Base-by-base conservation (phyloP, 2,888 invertebrate genomes). In the Drosophila suboccidentalis region DNA sequence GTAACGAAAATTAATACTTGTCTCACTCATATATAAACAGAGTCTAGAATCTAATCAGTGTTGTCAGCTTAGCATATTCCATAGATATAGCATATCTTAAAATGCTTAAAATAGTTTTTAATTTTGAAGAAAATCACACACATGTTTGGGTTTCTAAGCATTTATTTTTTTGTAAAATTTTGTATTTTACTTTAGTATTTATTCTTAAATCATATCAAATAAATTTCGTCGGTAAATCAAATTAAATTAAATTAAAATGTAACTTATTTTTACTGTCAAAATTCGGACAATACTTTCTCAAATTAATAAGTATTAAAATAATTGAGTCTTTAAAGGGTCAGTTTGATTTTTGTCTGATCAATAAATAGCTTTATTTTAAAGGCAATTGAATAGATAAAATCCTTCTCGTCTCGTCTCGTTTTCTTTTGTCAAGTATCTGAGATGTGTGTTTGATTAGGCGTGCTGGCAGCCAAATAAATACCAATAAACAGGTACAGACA, bases 391-490 rank as follows among this genome's bases (percentile, higher is more conserved):
- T 59, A 8, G 15, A 32, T 5, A 11, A 36, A 57, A 57, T 26
- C 49, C 41, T 29, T 39, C n/a, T 41, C 41, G 47, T 26, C 57
- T 63, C 10, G 47, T 26, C 57, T 63, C 10, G 47, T 6, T 46
- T 22, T 11, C 57, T 55, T 17, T 36, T n/a, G 38, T 44, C 57
- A 47, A 51, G 71, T 38, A 57, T 41, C 32, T 26, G 71, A 43
- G 55, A 17, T 62, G 58, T 59, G 58, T 83, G 89, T 89, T 83
- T 87, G 89, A 89, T 83, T 87, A 80, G 89, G 81, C 85, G 75
- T 82, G 75, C 74, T 74, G 74, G 85, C 81, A 75, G 74, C 69
- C 75, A 81, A 87, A 87, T 89, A 89, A 89, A 89, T 84, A 84
- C 79, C 89, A 87, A 84, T 89, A 87, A 80, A 80, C 78, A 61